These are phyloP conservation scores for Syrista parreyssii DNA, from an alignment of 2,888 invertebrate genomes.

Conservation along the genomic window DNA sequence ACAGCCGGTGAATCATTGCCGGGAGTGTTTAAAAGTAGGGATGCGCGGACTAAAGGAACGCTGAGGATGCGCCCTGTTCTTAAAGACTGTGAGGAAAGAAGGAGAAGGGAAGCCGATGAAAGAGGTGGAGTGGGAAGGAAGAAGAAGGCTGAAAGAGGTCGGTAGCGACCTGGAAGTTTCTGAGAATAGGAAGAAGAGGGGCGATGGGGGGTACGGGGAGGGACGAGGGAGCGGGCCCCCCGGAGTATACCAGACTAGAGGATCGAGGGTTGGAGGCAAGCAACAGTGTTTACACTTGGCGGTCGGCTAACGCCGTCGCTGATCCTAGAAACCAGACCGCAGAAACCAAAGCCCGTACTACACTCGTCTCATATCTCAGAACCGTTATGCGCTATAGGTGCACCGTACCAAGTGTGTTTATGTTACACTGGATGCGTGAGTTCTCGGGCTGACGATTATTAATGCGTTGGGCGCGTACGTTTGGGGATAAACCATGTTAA, in stretches of 20 bases:
- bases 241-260: slow-evolving; percentile 14
- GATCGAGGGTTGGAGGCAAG: slow-evolving; percentile 33
- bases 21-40: slow-evolving; percentile 29
- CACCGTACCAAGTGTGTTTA: background rate
- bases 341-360: background rate
- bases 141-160: background rate
- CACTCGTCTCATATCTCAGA: background rate
- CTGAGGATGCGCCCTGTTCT: background rate
- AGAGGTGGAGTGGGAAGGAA: background rate
- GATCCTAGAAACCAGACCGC: slow-evolving; percentile 51
- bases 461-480: background rate
- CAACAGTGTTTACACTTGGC: slow-evolving; percentile 45
- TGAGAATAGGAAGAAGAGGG: slow-evolving; percentile 32
- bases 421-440: background rate
- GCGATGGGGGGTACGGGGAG: slow-evolving; percentile 21
- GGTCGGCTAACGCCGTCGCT: slow-evolving; percentile 40
- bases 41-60: background rate
- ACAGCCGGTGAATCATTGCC: slow-evolving; percentile 39
- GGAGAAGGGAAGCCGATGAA: background rate
- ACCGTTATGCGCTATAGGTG: background rate
- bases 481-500: background rate
- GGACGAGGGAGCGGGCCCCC: slow-evolving; percentile 11
- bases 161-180: background rate
- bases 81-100: background rate
- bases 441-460: background rate